Evolutionary conservation across 2,797 vertebrate genomes (phyloP).

Genomic region (Mergus octosetaceus): DNA sequence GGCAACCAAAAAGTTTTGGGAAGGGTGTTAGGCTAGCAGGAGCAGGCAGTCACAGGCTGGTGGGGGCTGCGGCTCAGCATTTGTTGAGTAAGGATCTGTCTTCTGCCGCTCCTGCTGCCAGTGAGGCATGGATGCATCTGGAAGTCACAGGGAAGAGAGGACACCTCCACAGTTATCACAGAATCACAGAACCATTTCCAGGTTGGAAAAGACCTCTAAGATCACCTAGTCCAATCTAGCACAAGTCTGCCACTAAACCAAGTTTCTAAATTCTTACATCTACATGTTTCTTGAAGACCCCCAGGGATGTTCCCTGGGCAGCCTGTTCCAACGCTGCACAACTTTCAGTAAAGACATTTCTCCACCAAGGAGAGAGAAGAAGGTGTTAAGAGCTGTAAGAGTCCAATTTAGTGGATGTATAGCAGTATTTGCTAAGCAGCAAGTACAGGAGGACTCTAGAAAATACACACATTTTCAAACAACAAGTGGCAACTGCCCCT

Average conservation of each 20-base stretch:
- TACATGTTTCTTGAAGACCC: background rate
- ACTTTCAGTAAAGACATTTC: background rate
- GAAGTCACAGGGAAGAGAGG: background rate
- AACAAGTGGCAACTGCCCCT: background rate
- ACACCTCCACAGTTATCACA: background rate
- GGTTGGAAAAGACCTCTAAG: background rate
- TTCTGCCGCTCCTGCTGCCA: fast-evolving
- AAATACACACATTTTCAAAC: background rate
- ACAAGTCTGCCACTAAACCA: too few species aligned
- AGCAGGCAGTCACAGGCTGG: background rate
- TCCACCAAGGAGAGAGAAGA: background rate
- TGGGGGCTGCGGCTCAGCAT: background rate
- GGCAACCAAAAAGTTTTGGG: background rate
- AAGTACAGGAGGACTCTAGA: background rate
- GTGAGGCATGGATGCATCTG: background rate
- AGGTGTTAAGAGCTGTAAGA: background rate
- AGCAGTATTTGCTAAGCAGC: background rate
- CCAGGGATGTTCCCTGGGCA: background rate
- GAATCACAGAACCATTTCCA: background rate
- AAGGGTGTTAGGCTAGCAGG: background rate
- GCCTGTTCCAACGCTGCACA: background rate
- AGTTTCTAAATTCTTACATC: background rate
- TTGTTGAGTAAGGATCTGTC: background rate
- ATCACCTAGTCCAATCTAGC: background rate
- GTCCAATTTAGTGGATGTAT: background rate